These are phyloP conservation scores for Nemotelus pantherinus DNA, from an alignment of 2,888 invertebrate genomes.

Conservation along the genomic window DNA sequence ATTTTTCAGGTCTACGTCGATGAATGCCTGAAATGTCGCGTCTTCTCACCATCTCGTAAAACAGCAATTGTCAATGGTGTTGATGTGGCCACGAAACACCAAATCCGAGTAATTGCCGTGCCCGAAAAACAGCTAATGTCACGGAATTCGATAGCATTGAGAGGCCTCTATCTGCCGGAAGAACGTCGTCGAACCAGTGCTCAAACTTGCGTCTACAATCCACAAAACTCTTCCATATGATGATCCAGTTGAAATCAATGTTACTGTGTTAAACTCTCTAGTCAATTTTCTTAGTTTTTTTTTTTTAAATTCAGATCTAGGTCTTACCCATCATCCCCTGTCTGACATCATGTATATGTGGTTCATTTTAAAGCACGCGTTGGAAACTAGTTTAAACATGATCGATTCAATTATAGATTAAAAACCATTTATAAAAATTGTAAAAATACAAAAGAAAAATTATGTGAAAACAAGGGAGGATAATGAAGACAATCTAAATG, in stretches of 20 bases:
- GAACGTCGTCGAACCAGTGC: not conserved
- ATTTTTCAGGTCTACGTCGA: conserved; percentile 60
- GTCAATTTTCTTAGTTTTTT: conserved; percentile 24
- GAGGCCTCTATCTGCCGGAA: not conserved
- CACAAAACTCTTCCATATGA: conserved; percentile 33
- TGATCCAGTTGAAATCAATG: conserved; percentile 7
- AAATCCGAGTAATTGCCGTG: conserved; percentile 59
- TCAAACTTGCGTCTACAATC: conserved; percentile 12
- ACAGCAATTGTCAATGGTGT: conserved; percentile 60
- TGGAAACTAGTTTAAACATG: too few relatives aligned
- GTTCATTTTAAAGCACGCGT: too few relatives aligned
- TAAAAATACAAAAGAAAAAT: too few relatives aligned
- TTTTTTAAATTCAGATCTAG: not conserved
- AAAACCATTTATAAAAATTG: too few relatives aligned
- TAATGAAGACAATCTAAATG: too few relatives aligned
- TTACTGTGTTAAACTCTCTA: conserved; percentile 30
- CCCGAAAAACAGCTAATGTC: conserved; percentile 50
- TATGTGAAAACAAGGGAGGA: too few relatives aligned
- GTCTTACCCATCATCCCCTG: too few relatives aligned
- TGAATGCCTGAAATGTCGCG: conserved; percentile 60
- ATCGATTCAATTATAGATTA: too few relatives aligned
- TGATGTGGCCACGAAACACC: conserved; percentile 57
- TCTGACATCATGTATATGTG: too few relatives aligned
- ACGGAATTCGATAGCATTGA: conserved; percentile 14
- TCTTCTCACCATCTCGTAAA: conserved; percentile 57